Conservation (phyloP, 2,888 invertebrate species). For the Leptinotarsa rubiginosa region DNA sequence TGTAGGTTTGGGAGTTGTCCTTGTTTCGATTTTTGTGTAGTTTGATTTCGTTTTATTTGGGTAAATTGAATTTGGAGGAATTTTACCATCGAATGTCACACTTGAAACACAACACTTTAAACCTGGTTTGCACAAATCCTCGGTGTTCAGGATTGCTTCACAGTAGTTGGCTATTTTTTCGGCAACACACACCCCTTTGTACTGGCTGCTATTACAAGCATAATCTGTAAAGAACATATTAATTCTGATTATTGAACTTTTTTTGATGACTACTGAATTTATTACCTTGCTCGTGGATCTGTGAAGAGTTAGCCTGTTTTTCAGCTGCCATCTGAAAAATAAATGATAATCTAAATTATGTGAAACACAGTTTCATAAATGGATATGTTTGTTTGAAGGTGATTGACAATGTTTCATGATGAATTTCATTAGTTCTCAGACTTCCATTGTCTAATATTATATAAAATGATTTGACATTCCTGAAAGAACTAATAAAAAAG, state of each 20-base stretch:
- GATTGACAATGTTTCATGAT: too few relatives aligned
- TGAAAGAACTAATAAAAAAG: too few relatives aligned
- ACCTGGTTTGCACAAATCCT: constrained; percentile 79
- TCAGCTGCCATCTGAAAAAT: constrained; percentile 52
- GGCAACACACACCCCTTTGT: constrained; percentile 82
- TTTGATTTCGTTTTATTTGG: constrained; percentile 73
- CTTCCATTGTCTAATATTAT: too few relatives aligned
- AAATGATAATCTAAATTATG: constrained; percentile 25
- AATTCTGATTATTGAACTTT: background rate
- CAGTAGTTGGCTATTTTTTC: constrained; percentile 86
- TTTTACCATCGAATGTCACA: constrained; percentile 77
- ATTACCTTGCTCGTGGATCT: constrained; percentile 47
- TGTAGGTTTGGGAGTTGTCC: constrained; percentile 61
- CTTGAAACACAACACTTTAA: constrained; percentile 85
- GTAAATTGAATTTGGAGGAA: constrained; percentile 79
- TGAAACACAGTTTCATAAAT: background rate
- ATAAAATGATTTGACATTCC: too few relatives aligned
- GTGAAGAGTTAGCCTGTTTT: constrained; percentile 45
- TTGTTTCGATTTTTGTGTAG: constrained; percentile 62
- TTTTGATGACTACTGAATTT: background rate
- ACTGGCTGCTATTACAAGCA: constrained; percentile 66
- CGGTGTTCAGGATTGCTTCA: constrained; percentile 82
- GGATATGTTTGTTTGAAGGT: too few relatives aligned
- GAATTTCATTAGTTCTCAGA: too few relatives aligned
- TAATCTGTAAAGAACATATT: constrained; percentile 52